Conservation (phyloP, 2,113 vertebrate species). For the Perccottus glenii region DNA sequence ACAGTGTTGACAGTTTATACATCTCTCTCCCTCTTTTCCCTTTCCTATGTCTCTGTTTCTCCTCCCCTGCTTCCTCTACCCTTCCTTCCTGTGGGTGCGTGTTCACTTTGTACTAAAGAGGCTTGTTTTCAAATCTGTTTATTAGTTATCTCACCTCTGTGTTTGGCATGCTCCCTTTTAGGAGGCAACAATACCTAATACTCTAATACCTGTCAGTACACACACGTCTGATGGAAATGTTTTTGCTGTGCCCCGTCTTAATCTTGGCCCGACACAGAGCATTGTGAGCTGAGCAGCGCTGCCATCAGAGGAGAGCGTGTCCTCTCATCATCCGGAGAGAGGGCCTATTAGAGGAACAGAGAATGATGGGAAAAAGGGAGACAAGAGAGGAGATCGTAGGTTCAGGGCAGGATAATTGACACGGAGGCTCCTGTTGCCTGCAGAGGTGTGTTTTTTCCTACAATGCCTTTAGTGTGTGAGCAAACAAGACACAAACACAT, state of each 20-base stretch:
- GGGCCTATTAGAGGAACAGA: slow-evolving; percentile 80
- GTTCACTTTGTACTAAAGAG: slow-evolving; percentile 69
- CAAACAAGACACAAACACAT: slow-evolving; percentile 66
- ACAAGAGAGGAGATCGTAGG: slow-evolving; percentile 68
- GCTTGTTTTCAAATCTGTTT: slow-evolving; percentile 79
- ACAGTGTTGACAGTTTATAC: slow-evolving; percentile 85
- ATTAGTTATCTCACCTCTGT: slow-evolving; percentile 77
- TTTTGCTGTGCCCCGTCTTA: slow-evolving; percentile 75
- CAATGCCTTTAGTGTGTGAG: slow-evolving; percentile 64
- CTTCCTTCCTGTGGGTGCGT: slow-evolving; percentile 49
- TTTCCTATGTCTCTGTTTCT: slow-evolving; percentile 49
- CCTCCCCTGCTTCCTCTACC: slow-evolving; percentile 42
- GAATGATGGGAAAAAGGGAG: slow-evolving; percentile 71
- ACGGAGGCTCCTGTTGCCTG: slow-evolving; percentile 72
- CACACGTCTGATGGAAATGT: slow-evolving; percentile 58
- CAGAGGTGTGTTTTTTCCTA: slow-evolving; percentile 68
- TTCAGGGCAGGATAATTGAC: slow-evolving; percentile 83
- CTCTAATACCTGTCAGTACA: slow-evolving; percentile 77
- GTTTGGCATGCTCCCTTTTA: slow-evolving; percentile 79
- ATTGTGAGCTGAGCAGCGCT: slow-evolving; percentile 69
- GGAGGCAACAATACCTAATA: slow-evolving; percentile 78
- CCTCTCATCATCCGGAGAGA: slow-evolving; percentile 80
- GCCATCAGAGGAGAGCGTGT: slow-evolving; percentile 80
- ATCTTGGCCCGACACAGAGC: slow-evolving; percentile 75
- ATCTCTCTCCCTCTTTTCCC: slow-evolving; percentile 70